A percentile compares a stretch with the other conserved stretches of the same genome.
phyloP scores from a whole-genome alignment of 1,140 invertebrate species.

The Drosophila ogumai region DNA sequence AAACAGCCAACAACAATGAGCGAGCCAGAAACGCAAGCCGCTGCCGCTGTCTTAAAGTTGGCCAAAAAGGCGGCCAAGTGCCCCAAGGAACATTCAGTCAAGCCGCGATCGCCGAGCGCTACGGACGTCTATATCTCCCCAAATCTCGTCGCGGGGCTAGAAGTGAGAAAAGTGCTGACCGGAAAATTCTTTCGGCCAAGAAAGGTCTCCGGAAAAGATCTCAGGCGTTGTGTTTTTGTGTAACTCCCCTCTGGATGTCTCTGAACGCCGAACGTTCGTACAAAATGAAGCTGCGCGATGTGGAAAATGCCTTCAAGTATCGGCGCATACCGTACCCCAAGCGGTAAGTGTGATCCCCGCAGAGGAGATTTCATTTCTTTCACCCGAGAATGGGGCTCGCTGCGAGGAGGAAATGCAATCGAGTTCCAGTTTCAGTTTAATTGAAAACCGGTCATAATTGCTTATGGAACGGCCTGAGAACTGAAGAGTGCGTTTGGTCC shows the following conservation, averaged over 20 bases:
- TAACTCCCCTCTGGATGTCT: slow-evolving; percentile 48
- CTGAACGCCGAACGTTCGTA: slow-evolving; percentile 68
- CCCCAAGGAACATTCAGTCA: slow-evolving; percentile 79
- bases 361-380: slow-evolving; percentile 26
- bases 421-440: slow-evolving; percentile 57
- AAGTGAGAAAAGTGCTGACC: slow-evolving; percentile 29
- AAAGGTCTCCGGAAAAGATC: slow-evolving; percentile 32
- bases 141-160: slow-evolving; percentile 11
- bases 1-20: slow-evolving; percentile 67
- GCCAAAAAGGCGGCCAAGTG: slow-evolving; percentile 79
- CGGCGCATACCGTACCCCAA: slow-evolving; percentile 83
- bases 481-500: slow-evolving; percentile 36
- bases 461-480: slow-evolving; percentile 45
- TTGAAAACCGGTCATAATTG: slow-evolving; percentile 75
- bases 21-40: slow-evolving; percentile 57
- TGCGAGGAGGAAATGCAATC: slow-evolving; percentile 42
- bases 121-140: slow-evolving; percentile 63
- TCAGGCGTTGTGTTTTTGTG: slow-evolving; percentile 36
- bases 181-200: slow-evolving; percentile 36
- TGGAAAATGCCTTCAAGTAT: slow-evolving; percentile 83
- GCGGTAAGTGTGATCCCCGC: slow-evolving; percentile 68
- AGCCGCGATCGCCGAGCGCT: slow-evolving; percentile 73
- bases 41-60: slow-evolving; percentile 59
- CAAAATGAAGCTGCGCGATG: slow-evolving; percentile 83
- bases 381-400: slow-evolving; percentile 18